Evolutionary conservation across 2,888 invertebrate species (phyloP).

Genomic region (Meta bourneti): DNA sequence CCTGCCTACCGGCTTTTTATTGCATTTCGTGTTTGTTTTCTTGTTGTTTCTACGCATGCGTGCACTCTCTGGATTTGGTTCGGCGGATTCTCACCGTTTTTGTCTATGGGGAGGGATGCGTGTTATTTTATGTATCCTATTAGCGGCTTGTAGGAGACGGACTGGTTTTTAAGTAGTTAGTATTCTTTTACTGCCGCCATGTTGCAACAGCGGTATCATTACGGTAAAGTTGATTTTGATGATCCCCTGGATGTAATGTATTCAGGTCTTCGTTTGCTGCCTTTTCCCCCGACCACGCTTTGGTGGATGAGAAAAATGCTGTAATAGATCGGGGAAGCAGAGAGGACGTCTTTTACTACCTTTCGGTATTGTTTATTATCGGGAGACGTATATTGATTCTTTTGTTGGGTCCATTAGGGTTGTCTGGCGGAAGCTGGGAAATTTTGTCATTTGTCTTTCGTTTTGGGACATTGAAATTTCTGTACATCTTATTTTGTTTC

Average conservation of each 20-base stretch:
- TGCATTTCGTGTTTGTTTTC: slow-evolving; percentile 5
- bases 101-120: background rate
- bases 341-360: background rate
- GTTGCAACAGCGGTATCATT: background rate
- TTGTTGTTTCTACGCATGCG: slow-evolving; percentile 34
- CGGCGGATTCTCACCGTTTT: slow-evolving; percentile 24
- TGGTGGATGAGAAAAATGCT: slow-evolving; percentile 32
- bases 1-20: background rate
- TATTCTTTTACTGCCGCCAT: no score
- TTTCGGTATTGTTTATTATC: background rate
- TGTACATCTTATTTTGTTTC: no score
- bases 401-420: background rate
- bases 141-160: no score
- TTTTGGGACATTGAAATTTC: no score
- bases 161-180: no score
- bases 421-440: no score
- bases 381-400: background rate
- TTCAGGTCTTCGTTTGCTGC: background rate
- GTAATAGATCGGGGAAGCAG: background rate
- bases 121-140: no score
- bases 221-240: slow-evolving; percentile 49
- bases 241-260: slow-evolving; percentile 14
- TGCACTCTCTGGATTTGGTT: slow-evolving; percentile 19
- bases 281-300: slow-evolving; percentile 4
- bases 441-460: no score